These are phyloP conservation scores for Philotrypesis tridentata DNA, from an alignment of 1,140 invertebrate genomes.

Conservation along the genomic window DNA sequence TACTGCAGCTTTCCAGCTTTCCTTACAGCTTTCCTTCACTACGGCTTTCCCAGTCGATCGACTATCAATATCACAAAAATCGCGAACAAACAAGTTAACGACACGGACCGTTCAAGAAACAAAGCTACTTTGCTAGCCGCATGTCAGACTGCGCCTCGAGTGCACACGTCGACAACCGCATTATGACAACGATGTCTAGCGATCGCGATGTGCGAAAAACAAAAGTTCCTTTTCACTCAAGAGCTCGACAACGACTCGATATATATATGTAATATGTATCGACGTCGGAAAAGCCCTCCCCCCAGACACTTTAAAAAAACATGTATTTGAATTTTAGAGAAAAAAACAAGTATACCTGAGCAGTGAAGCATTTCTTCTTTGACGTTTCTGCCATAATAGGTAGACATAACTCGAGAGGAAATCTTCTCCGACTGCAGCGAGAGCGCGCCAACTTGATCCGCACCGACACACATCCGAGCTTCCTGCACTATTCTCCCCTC, in stretches of 20 bases:
- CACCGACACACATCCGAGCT: constrained; percentile 26
- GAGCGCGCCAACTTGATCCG: background rate
- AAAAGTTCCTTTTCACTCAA: constrained; percentile 27
- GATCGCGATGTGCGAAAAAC: constrained; percentile 1
- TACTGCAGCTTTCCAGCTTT: too few relatives aligned
- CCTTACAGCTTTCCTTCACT: too few relatives aligned
- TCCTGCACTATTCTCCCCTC: background rate
- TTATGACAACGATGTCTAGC: background rate
- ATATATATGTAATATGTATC: background rate
- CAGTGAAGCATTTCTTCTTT: constrained; percentile 45
- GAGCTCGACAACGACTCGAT: background rate
- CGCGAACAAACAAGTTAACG: too few relatives aligned
- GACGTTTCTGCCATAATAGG: constrained; percentile 53
- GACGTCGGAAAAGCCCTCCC: background rate
- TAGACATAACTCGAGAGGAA: constrained; percentile 47
- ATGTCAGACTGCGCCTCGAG: constrained; percentile 25
- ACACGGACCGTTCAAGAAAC: too few relatives aligned
- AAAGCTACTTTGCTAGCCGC: background rate
- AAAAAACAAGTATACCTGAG: constrained; percentile 45
- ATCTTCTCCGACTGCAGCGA: background rate
- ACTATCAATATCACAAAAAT: too few relatives aligned
- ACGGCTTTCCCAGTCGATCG: too few relatives aligned
- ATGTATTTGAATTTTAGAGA: background rate
- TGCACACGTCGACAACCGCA: constrained; percentile 34
- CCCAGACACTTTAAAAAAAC: too few relatives aligned